Percentiles rank a stretch among this genome's conserved stretches.
phyloP scores from a whole-genome alignment of 2,888 invertebrate genomes.

The Microctonus brassicae region DNA sequence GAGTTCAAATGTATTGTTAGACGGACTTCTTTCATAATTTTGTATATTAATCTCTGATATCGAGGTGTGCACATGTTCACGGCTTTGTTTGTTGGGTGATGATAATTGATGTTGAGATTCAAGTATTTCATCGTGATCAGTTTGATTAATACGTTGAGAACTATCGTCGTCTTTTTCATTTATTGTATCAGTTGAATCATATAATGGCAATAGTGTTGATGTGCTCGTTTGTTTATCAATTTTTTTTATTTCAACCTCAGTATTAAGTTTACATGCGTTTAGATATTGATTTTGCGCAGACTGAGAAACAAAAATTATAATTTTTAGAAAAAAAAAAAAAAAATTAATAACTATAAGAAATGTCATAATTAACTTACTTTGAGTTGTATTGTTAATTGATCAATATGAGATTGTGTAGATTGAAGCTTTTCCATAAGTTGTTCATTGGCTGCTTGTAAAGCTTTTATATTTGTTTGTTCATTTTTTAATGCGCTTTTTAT shows the following conservation, averaged over 20 bases:
- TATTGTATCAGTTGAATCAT: background rate
- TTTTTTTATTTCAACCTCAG: background rate
- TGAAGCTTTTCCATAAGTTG: conserved; percentile 59
- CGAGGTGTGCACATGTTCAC: background rate
- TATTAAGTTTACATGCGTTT: conserved; percentile 15
- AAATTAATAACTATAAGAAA: conserved; percentile 7
- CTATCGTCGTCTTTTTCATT: background rate
- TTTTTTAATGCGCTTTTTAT: conserved; percentile 55
- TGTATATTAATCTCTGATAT: background rate
- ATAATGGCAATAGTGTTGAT: background rate
- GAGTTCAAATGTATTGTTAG: background rate
- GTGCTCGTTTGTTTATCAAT: conserved; percentile 22
- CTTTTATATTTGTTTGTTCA: conserved; percentile 58
- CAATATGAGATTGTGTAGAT: conserved; percentile 61
- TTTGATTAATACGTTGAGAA: background rate
- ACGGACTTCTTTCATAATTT: background rate
- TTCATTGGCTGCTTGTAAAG: conserved; percentile 59
- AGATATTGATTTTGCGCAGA: conserved; percentile 43
- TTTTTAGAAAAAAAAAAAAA: conserved; percentile 15
- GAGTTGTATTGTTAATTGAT: conserved; percentile 59
- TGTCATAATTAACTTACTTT: conserved; percentile 49
- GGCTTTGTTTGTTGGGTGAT: background rate
- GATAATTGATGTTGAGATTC: background rate
- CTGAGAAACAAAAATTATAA: conserved; percentile 39
- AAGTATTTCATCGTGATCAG: background rate